Evolutionary conservation across 2,888 invertebrate species (phyloP).

Genomic region (Drosophila stalkeri): DNA sequence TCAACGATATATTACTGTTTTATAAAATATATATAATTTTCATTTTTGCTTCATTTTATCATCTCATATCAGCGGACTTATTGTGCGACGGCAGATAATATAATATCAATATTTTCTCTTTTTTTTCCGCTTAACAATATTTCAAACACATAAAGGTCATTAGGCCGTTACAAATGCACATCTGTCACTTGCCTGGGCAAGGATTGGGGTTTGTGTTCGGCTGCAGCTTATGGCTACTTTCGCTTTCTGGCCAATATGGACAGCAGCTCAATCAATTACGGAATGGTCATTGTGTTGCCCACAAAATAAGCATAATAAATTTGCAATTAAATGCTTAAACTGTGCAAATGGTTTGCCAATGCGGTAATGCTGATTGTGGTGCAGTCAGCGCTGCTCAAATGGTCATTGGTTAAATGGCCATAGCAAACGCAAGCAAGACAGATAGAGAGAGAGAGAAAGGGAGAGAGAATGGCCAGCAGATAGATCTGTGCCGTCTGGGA

Average conservation of each 20-base stretch:
- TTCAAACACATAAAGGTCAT: conserved; percentile 33
- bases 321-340: conserved; percentile 78
- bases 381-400: conserved; percentile 41
- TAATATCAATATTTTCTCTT: not conserved
- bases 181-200: not conserved
- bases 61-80: not conserved
- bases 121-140: not conserved
- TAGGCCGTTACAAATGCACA: conserved; percentile 35
- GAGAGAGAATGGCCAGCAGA: not conserved
- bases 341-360: conserved; percentile 72
- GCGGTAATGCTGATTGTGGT: conserved; percentile 28
- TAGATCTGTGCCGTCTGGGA: conserved; percentile 47
- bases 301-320: conserved; percentile 78
- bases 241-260: conserved; percentile 41
- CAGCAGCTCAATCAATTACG: conserved; percentile 70
- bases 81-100: not conserved
- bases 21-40: not conserved
- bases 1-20: no score
- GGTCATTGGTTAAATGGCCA: conserved; percentile 60
- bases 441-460: not conserved
- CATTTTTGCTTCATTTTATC: not conserved
- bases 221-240: conserved; percentile 35
- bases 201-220: not conserved
- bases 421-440: conserved; percentile 12
- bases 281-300: conserved; percentile 53